Evolutionary conservation across 2,797 vertebrate genomes (phyloP), one percentile per base, ranked within the genome.

Genomic region (Adelosebastes latens): DNA sequence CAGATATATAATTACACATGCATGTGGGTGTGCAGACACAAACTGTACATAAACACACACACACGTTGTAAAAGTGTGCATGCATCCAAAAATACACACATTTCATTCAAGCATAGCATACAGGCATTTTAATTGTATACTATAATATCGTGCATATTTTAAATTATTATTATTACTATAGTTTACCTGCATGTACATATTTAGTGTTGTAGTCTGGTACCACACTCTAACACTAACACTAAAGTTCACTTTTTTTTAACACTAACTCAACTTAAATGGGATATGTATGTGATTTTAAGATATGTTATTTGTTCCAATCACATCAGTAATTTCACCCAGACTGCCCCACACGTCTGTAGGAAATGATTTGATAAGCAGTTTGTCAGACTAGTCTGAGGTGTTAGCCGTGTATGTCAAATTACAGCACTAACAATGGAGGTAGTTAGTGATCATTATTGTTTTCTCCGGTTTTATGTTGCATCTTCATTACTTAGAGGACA

Each of bases 1-100:
- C 72, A 80, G 77, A 59, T 83, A 65, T 83, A 75, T 58, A 65
- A 72, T 83, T 84, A 88, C 82, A 87, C 61, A 49, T 56, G 34
- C 52, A 61, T 64, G 39, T 31, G 49, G 36, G 31, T n/a, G 59
- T 72, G 39, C 53, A 49, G 80, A 75, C 69, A 34, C 52, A 32
- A 65, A 65, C 25, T 36, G 59, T 53, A 32, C 69, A 29, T 63
- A 84, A 72, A 78, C 82, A 85, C 69, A 62, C 76, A 20, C n/a
- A 49, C 22, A 64, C 11, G n/a, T 53, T 71, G 20, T 58, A n/a
- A 49, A 20, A 52, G 7, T 34, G 5, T 34, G 53, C 22, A 16
- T 36, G 39, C 39, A 34, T 66, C 36, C 58, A 61, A 20, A 67
- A 29, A 63, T 9, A 66, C 32, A 46, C 75, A 36, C 20, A 53